These are phyloP conservation scores for Pongo pygmaeus DNA, from an alignment of 2,113 vertebrate genomes.

Conservation along the genomic window DNA sequence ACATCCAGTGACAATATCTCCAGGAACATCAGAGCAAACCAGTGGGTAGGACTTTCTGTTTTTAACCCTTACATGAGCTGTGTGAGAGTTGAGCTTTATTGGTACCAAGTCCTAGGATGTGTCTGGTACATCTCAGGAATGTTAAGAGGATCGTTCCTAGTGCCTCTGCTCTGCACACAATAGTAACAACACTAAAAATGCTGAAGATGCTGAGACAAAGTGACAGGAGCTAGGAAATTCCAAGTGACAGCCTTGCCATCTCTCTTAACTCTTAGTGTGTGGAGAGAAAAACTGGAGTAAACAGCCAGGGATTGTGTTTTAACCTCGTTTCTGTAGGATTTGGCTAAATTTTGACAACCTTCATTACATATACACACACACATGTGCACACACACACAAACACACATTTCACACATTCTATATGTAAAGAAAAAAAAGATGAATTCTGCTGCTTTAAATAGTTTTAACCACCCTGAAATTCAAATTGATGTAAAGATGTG, in stretches of 20 bases:
- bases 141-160: constrained; percentile 14
- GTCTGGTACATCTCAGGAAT: constrained; percentile 44
- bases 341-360: not conserved
- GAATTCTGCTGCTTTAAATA: constrained; percentile 16
- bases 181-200: not conserved
- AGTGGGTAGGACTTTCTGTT: constrained; percentile 84
- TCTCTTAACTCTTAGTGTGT: not conserved
- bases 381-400: no score
- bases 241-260: not conserved
- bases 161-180: rapidly evolving
- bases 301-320: not conserved
- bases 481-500: not conserved
- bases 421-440: not conserved
- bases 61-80: constrained; percentile 84
- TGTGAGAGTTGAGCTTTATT: constrained; percentile 59
- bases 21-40: constrained; percentile 89
- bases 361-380: not conserved
- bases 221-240: not conserved
- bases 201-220: not conserved
- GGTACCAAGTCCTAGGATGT: not conserved
- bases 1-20: constrained; percentile 93
- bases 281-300: not conserved
- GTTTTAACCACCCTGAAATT: not conserved
- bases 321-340: not conserved
- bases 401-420: not conserved